phyloP scores from a whole-genome alignment of 2,797 vertebrate genomes.

The Lateolabrax maculatus region DNA sequence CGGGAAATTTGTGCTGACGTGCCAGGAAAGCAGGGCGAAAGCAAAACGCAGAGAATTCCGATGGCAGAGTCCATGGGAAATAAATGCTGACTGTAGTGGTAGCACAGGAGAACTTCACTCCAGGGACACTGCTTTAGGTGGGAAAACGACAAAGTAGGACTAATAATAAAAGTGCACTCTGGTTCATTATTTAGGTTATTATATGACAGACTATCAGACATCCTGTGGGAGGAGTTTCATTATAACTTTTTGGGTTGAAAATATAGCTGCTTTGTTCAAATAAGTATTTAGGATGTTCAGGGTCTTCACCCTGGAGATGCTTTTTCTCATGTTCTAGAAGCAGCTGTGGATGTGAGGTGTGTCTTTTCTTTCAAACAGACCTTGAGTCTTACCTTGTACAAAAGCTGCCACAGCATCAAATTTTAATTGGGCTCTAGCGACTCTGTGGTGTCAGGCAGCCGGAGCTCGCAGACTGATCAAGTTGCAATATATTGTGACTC shows the following conservation, averaged over 20 bases:
- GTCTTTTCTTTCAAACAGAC: constrained; percentile 1
- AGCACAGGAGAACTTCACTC: constrained; percentile 53
- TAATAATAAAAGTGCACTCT: constrained; percentile 46
- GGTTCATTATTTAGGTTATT: constrained; percentile 44
- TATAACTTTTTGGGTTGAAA: background rate
- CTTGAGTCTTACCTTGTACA: constrained; percentile 3
- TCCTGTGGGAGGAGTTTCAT: constrained; percentile 13
- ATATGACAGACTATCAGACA: constrained; percentile 15
- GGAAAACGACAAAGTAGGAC: constrained; percentile 47
- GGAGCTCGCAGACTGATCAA: background rate
- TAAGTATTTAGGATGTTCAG: background rate
- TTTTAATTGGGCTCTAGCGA: constrained; percentile 19
- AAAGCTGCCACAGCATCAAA: constrained; percentile 1
- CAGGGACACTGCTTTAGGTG: constrained; percentile 57
- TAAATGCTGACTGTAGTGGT: constrained; percentile 71
- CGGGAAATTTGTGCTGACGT: constrained; percentile 64
- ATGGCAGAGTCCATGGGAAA: constrained; percentile 64
- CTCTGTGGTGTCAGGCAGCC: background rate
- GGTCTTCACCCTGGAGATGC: background rate
- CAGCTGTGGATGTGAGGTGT: background rate
- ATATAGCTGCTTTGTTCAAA: background rate
- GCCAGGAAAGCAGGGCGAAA: constrained; percentile 29
- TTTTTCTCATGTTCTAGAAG: background rate
- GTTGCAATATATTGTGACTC: background rate
- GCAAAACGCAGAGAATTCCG: constrained; percentile 30